Base-by-base conservation (phyloP, 2,113 vertebrate species). In the Serilophus lunatus region DNA sequence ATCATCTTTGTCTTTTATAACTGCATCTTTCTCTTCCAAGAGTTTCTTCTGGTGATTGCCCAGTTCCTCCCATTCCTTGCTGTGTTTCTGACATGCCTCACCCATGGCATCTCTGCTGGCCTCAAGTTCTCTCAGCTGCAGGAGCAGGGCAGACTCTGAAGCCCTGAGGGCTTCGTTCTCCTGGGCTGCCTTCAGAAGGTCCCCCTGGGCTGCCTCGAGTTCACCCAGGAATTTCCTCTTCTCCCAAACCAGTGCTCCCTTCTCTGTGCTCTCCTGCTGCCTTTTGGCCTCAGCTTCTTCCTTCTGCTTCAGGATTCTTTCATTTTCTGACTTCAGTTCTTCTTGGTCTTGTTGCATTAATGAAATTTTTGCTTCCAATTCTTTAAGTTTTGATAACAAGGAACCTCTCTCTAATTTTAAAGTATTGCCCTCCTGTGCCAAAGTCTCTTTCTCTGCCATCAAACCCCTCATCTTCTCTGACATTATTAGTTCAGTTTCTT, bases 381-480 rank as follows among this genome's bases (percentile, higher is more conserved):
- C 98, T 94, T 97, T 93, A 82, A 98, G 96, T 77, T 97, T 96
- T 71, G 98, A 97, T 74, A 98, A 96, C 83, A 99, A 90, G 26
- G 96, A 96, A 49, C 95, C 98, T 97, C 97, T 99, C 96, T 98
- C 98, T 97, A 98, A 96, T 71, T 98, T 98, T 97, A 98, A 97
- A 92, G 97, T 78, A 95, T 98, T 95, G 19, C 96, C 97, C 95
- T 98, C 98, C 97, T 98, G 98, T 49, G 94, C 96, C 66, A 98
- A 88, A 79, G 95, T 98, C 95, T 99, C 98, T 96, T 98, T 98
- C 95, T 98, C 98, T 97, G 98, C 96, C 91, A 94, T 98, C 96
- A 99, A 98, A 96, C 95, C 98, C 97, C 98, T 98, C 98, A 99
- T 95, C 96, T 99, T 97, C 98, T 98, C 98, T 97, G 98, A 98